These are phyloP conservation scores for Arctocebus calabarensis DNA, from an alignment of 2,797 vertebrate species.

Conservation along the genomic window DNA sequence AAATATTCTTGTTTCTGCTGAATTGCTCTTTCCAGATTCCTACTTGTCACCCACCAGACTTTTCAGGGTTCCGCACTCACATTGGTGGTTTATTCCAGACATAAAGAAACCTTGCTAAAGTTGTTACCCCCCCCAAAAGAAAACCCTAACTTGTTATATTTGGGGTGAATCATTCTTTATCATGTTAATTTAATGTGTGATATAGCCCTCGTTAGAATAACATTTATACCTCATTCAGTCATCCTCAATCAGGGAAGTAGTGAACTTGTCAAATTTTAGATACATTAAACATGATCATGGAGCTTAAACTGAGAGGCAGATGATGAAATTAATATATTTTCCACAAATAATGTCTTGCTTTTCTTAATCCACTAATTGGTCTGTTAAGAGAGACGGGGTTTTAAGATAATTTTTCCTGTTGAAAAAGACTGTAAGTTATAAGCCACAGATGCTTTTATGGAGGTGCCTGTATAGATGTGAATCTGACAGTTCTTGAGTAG, in stretches of 20 bases:
- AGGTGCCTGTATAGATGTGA: background rate
- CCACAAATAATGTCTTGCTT: background rate
- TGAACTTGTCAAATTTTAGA: conserved; percentile 77
- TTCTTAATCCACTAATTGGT: conserved; percentile 17
- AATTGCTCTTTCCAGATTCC: background rate
- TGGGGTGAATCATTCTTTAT: conserved; percentile 82
- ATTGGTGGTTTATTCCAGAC: conserved; percentile 72
- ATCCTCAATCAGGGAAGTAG: conserved; percentile 74
- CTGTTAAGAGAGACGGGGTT: conserved; percentile 48
- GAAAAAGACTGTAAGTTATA: conserved; percentile 62
- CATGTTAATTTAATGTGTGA: conserved; percentile 82
- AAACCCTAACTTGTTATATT: conserved; percentile 72
- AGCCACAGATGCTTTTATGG: conserved; percentile 60
- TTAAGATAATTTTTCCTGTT: conserved; percentile 68
- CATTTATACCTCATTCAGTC: conserved; percentile 72
- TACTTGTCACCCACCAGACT: background rate
- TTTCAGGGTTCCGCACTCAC: background rate
- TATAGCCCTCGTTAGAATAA: conserved; percentile 79
- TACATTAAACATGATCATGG: conserved; percentile 46
- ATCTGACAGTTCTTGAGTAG: background rate
- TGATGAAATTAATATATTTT: conserved; percentile 45
- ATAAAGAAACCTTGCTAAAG: conserved; percentile 70
- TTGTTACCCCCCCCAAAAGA: background rate
- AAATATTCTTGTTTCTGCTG: background rate
- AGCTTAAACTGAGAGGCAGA: conserved; percentile 66